These are phyloP conservation scores for Scaptomyza polygonia DNA, from an alignment of 2,888 invertebrate species.

Conservation along the genomic window DNA sequence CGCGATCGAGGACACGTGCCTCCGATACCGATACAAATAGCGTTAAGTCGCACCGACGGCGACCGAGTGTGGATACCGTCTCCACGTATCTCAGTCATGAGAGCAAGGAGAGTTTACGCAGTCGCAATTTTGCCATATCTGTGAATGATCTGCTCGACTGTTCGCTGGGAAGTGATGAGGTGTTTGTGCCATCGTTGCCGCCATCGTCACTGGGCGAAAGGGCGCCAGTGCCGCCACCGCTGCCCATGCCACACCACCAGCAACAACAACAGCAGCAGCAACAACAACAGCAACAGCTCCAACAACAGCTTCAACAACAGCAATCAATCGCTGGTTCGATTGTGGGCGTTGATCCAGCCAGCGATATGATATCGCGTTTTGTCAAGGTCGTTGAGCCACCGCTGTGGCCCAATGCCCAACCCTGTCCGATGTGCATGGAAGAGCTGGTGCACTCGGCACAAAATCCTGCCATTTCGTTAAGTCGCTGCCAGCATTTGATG, in stretches of 20 bases:
- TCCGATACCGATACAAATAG: slow-evolving; percentile 86
- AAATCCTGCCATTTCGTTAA: slow-evolving; percentile 88
- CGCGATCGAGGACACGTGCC: slow-evolving; percentile 83
- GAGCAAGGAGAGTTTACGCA: slow-evolving; percentile 89
- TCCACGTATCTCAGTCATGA: slow-evolving; percentile 95
- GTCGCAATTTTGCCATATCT: slow-evolving; percentile 85
- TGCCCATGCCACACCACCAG: slow-evolving; percentile 69
- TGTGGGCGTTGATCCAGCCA: slow-evolving; percentile 85
- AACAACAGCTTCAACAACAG: slow-evolving; percentile 63
- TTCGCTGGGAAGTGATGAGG: slow-evolving; percentile 90
- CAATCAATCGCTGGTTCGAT: slow-evolving; percentile 84
- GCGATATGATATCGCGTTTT: slow-evolving; percentile 88
- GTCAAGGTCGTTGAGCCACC: slow-evolving; percentile 88
- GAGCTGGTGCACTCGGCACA: slow-evolving; percentile 85
- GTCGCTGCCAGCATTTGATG: slow-evolving; percentile 91
- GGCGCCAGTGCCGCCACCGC: slow-evolving; percentile 80
- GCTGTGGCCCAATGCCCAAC: slow-evolving; percentile 89
- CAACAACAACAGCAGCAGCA: slow-evolving; percentile 62
- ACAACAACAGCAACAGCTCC: slow-evolving; percentile 68
- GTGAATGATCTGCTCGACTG: slow-evolving; percentile 89
- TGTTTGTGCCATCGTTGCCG: slow-evolving; percentile 85
- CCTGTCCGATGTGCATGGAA: slow-evolving; percentile 89
- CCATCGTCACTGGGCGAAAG: slow-evolving; percentile 79
- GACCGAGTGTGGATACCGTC: slow-evolving; percentile 94
- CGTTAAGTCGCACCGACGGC: slow-evolving; percentile 90